A percentile compares a stretch with the other conserved stretches of the same genome.
Evolutionary conservation across 35 echinoderm and acorn worm genomes (phyloP).

Genomic region (Stichopus chloronotus): DNA sequence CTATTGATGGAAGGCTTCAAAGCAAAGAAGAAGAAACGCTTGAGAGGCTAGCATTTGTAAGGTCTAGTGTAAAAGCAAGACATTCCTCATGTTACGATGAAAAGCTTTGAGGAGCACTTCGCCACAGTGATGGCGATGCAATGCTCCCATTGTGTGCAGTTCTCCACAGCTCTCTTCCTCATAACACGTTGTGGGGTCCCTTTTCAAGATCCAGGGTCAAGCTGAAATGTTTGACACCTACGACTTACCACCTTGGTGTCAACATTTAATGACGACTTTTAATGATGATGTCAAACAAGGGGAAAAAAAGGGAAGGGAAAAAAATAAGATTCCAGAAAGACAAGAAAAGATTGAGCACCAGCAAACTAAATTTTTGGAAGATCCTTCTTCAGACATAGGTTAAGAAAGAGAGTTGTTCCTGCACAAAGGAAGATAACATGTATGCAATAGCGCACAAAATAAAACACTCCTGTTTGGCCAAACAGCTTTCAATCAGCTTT

Average conservation of each 20-base stretch:
- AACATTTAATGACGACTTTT: conserved; percentile 6
- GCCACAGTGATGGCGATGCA: background rate
- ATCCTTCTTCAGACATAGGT: too few relatives aligned
- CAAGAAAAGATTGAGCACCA: too few relatives aligned
- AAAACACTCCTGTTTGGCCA: too few relatives aligned
- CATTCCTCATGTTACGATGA: conserved; percentile 49
- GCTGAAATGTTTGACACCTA: conserved; percentile 33
- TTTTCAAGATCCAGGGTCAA: conserved; percentile 16
- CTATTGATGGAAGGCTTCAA: background rate
- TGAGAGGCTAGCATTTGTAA: background rate
- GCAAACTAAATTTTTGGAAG: too few relatives aligned
- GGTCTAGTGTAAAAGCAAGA: background rate
- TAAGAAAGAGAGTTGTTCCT: too few relatives aligned
- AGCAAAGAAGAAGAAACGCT: background rate
- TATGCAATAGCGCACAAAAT: too few relatives aligned
- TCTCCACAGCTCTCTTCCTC: background rate
- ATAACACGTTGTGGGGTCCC: conserved; percentile 39
- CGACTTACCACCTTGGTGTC: background rate
- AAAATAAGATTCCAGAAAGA: too few relatives aligned
- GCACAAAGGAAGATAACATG: too few relatives aligned
- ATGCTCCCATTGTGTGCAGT: background rate
- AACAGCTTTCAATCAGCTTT: too few relatives aligned
- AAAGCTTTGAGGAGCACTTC: conserved; percentile 22
- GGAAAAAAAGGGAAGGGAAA: too few relatives aligned
- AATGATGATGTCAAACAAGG: conserved; percentile 20